phyloP scores from a whole-genome alignment of 2,888 invertebrate species.

The Epinotia demarniana region DNA sequence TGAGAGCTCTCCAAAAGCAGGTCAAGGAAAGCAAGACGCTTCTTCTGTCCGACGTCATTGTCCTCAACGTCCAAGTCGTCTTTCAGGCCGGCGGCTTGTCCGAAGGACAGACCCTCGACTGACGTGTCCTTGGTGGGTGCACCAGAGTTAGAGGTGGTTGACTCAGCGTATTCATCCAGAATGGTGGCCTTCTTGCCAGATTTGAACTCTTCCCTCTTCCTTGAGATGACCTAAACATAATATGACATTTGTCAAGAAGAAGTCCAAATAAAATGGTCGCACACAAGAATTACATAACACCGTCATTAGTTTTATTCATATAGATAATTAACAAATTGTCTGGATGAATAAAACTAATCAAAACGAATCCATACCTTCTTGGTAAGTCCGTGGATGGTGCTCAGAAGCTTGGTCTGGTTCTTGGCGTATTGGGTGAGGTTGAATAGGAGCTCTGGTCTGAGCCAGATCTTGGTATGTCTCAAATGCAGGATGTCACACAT shows the following conservation, averaged over 20 bases:
- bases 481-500: conserved; percentile 94
- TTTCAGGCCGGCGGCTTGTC: conserved; percentile 89
- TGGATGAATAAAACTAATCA: background rate
- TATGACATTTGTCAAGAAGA: too few species aligned
- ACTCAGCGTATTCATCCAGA: conserved; percentile 58
- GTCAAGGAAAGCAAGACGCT: conserved; percentile 94
- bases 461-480: conserved; percentile 91
- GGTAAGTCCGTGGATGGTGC: conserved; percentile 91
- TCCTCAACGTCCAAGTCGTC: conserved; percentile 93
- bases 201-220: conserved; percentile 90
- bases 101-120: conserved; percentile 88
- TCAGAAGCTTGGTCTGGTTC: conserved; percentile 89
- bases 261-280: background rate
- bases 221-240: conserved; percentile 84
- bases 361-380: conserved; percentile 84
- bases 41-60: conserved; percentile 91
- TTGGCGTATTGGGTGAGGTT: conserved; percentile 90
- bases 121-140: conserved; percentile 65
- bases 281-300: too few species aligned
- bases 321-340: too few species aligned
- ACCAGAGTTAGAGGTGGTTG: conserved; percentile 47
- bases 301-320: too few species aligned
- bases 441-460: conserved; percentile 91
- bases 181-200: conserved; percentile 84
- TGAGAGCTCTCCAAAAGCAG: conserved; percentile 91